Conservation (phyloP, 2,113 vertebrate genomes). For the Tyto alba region DNA sequence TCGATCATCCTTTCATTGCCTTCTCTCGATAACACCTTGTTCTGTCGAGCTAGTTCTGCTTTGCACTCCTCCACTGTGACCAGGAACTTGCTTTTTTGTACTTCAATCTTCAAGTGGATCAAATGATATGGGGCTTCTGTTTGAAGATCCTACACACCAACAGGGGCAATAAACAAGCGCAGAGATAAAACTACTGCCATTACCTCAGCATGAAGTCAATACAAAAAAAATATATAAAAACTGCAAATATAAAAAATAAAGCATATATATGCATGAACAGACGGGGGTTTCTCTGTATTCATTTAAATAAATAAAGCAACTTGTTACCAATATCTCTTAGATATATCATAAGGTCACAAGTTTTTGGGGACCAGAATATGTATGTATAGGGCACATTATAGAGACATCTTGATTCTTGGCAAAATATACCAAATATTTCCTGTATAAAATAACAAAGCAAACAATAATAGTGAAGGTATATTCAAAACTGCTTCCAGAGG, state of each 20-base stretch:
- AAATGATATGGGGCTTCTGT: slow-evolving; percentile 89
- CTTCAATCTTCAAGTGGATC: slow-evolving; percentile 85
- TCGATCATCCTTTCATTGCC: slow-evolving; percentile 85
- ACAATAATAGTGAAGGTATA: neutral
- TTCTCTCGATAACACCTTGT: slow-evolving; percentile 75
- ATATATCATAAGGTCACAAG: neutral
- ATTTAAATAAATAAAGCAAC: neutral
- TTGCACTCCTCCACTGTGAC: slow-evolving; percentile 82
- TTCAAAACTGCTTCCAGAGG: neutral
- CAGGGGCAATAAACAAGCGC: neutral
- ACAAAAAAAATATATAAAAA: neutral
- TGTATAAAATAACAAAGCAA: neutral
- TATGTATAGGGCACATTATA: neutral
- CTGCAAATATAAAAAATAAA: neutral
- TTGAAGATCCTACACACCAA: slow-evolving; percentile 83
- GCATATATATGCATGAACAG: neutral
- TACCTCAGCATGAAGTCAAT: neutral
- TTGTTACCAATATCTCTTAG: neutral
- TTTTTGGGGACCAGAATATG: neutral
- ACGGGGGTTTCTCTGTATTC: fast-evolving
- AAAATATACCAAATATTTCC: neutral
- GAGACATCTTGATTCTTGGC: neutral
- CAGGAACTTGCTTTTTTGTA: slow-evolving; percentile 78
- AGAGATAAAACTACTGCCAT: neutral
- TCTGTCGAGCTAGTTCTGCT: slow-evolving; percentile 83